These are phyloP conservation scores for Cheilosia pagana DNA, from an alignment of 2,888 invertebrate genomes.

Conservation along the genomic window DNA sequence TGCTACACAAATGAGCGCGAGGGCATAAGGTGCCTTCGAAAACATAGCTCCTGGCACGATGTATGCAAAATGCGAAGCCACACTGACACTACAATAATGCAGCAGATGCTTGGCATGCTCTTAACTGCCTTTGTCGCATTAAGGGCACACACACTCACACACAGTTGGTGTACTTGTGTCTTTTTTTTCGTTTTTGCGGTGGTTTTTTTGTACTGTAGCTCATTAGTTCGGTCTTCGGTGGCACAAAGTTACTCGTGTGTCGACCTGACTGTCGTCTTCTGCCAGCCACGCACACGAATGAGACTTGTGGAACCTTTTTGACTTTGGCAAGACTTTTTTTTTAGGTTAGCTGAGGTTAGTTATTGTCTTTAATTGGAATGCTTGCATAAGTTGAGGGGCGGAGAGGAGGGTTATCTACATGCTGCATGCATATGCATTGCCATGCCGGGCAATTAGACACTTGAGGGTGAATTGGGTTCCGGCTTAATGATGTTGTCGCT, in stretches of 20 bases:
- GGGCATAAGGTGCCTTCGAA: conserved; percentile 52
- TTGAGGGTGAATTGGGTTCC: conserved; percentile 28
- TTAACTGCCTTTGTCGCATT: conserved; percentile 69
- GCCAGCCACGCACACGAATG: conserved; percentile 2
- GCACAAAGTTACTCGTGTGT: conserved; percentile 24
- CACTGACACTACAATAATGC: neutral
- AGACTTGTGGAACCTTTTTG: conserved; percentile 39
- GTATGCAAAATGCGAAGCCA: conserved; percentile 9
- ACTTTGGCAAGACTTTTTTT: conserved; percentile 67
- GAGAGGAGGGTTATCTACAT: conserved; percentile 1
- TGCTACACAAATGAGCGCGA: conserved; percentile 59
- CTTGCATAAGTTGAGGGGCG: neutral
- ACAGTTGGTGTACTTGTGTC: conserved; percentile 61
- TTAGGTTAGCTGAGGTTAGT: conserved; percentile 64
- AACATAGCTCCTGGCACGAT: conserved; percentile 63
- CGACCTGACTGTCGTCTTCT: conserved; percentile 30
- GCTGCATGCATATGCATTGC: conserved; percentile 18
- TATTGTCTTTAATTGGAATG: conserved; percentile 68
- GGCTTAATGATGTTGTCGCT: conserved; percentile 37
- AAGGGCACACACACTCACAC: conserved; percentile 60
- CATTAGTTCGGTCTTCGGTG: conserved; percentile 65
- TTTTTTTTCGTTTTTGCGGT: conserved; percentile 1
- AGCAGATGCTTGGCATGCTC: conserved; percentile 49
- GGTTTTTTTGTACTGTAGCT: conserved; percentile 31
- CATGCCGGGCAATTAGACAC: conserved; percentile 46